These are phyloP conservation scores for Ochotona curzoniae DNA, from an alignment of 2,113 vertebrate genomes.

Conservation along the genomic window DNA sequence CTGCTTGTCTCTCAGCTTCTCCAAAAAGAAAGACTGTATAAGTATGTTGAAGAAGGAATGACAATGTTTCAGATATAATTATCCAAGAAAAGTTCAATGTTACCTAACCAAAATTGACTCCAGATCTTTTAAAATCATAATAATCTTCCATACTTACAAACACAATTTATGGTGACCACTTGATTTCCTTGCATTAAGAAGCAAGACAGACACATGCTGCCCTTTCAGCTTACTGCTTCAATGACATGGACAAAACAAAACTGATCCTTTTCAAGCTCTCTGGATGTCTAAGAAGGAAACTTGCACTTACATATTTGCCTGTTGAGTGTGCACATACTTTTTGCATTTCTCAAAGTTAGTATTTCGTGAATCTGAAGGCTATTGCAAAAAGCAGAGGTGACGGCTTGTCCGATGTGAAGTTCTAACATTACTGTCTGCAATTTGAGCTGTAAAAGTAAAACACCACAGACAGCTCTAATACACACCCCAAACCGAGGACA, in stretches of 20 bases:
- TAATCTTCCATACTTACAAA: constrained; percentile 7
- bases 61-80: constrained; percentile 16
- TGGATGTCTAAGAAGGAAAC: neutral
- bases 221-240: neutral
- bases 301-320: neutral
- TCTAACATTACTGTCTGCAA: constrained; percentile 28
- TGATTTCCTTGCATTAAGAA: constrained; percentile 32
- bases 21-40: neutral
- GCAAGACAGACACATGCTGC: neutral
- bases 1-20: no score
- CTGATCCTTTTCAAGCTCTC: neutral
- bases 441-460: constrained; percentile 20
- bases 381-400: neutral
- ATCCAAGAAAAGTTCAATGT: constrained; percentile 4
- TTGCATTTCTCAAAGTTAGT: neutral
- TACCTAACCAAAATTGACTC: constrained; percentile 9
- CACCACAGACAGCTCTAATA: neutral
- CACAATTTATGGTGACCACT: neutral
- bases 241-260: neutral
- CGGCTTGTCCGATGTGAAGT: constrained; percentile 3
- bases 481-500: neutral
- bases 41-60: neutral
- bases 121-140: constrained; percentile 14
- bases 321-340: neutral
- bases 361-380: constrained; percentile 16